Conservation (phyloP, 2,797 vertebrate species). For the Arrhamphus sclerolepis region DNA sequence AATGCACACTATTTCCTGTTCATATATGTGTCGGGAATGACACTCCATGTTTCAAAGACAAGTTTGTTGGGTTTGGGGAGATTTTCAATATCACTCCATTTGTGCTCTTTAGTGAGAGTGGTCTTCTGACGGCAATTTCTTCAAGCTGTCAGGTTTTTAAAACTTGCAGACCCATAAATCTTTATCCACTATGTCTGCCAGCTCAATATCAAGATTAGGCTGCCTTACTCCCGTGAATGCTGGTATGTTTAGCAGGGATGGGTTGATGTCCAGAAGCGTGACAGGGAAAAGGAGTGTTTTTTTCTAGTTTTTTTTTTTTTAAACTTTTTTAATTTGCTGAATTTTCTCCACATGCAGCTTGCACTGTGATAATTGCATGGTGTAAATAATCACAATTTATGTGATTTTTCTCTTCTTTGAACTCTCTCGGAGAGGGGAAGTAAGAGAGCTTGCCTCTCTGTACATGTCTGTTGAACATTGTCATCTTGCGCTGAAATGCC, state of each 20-base stretch:
- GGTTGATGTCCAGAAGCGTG: not conserved
- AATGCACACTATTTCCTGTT: not conserved
- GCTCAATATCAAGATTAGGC: not conserved
- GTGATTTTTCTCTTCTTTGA: conserved; percentile 5
- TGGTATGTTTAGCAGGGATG: not conserved
- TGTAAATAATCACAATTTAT: not conserved
- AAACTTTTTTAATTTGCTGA: too few relatives aligned
- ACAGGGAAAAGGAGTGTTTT: too few relatives aligned
- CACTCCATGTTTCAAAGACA: not conserved
- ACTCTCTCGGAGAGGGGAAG: not conserved
- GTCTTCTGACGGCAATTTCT: not conserved
- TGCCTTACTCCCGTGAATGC: not conserved
- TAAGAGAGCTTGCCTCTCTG: not conserved
- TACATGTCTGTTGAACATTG: not conserved
- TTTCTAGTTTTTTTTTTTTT: too few relatives aligned
- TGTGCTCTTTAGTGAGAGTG: not conserved
- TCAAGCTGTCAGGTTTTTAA: not conserved
- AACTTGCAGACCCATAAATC: not conserved
- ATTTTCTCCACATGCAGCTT: not conserved
- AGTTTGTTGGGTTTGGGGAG: not conserved
- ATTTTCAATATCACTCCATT: not conserved
- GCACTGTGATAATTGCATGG: not conserved
- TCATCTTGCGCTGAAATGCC: not conserved
- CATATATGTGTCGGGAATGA: not conserved
- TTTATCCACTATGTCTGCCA: not conserved